Conservation (phyloP, 1,140 invertebrate genomes). For the Microplitis mediator region DNA sequence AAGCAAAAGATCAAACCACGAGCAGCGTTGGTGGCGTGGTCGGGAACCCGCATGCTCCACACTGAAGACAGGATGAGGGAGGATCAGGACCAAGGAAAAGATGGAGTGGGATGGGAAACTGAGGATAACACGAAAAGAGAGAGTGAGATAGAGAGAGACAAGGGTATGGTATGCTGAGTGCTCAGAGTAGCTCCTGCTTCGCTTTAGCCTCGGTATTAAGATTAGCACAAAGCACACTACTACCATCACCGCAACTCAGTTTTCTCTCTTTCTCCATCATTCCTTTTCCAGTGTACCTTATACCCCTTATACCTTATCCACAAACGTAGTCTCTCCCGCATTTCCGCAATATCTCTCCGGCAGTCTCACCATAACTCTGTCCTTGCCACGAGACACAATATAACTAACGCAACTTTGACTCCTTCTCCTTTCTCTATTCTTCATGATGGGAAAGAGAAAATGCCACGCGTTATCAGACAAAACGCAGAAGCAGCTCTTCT, state of each 20-base stretch:
- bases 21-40: conserved; percentile 29
- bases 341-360: conserved; percentile 20
- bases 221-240: conserved; percentile 43
- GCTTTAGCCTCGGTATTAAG: conserved; percentile 38
- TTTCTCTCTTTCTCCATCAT: conserved; percentile 16
- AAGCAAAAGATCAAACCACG: conserved; percentile 42
- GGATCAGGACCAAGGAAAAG: conserved; percentile 26
- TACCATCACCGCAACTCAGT: not conserved
- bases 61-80: not conserved
- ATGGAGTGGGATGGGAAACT: conserved; percentile 33
- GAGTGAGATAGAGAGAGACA: conserved; percentile 24
- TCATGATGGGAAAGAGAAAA: not conserved
- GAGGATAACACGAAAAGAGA: conserved; percentile 22
- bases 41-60: conserved; percentile 31
- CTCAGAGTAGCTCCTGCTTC: conserved; percentile 33
- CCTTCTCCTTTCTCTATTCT: no score
- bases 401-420: not conserved
- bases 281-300: conserved; percentile 6
- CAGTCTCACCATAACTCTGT: conserved; percentile 15
- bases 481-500: not conserved
- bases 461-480: not conserved
- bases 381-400: not conserved
- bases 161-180: conserved; percentile 34
- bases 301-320: conserved; percentile 13
- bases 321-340: not conserved